Base-by-base conservation (phyloP, 2,113 vertebrate genomes). In the Clarias gariepinus region DNA sequence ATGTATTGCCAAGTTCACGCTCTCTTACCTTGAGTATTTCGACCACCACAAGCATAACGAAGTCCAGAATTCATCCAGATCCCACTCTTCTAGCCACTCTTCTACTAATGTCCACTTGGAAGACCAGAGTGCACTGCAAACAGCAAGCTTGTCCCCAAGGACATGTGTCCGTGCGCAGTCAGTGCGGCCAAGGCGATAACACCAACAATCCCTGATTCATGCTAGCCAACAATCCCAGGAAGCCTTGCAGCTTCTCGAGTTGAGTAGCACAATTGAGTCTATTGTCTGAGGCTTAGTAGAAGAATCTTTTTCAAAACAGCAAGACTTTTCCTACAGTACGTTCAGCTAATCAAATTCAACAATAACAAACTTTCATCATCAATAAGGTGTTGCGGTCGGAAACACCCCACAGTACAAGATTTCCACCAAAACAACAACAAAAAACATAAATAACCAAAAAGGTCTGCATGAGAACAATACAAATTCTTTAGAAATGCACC, bases 261-360 rank as follows among this genome's bases (percentile, higher is more conserved):
- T 41, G 41, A 68, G 76, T 15, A 61, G 41, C 86, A 82, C 89
- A 90, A 86, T 82, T 71, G 52, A 55, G n/a, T 64, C 64, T 60
- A 87, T 90, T 90, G 87, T 89, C 30, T 85, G 30, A 66, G 60
- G 30, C 53, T 57, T 69, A 81, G 66, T 13, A n/a, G 18, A 80
- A 60, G 55, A 80, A 60, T 57, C 25, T 60, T 58, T 63, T 52
- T 64, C 47, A 36, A 77, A 19, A 77, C 71, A 68, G 64, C 64
- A 78, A 30, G 84, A 19, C 11, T 81, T 84, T 68, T n/a, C n/a
- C n/a, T n/a, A n/a, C n/a, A n/a, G n/a, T n/a, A n/a, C n/a, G n/a
- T n/a, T n/a, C n/a, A n/a, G n/a, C n/a, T n/a, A n/a, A n/a, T n/a
- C n/a, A n/a, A n/a, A n/a, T n/a, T 36, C 47, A 36, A 36, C 33